phyloP scores from a whole-genome alignment of 2,888 invertebrate species.

The Keiferia lycopersicella region DNA sequence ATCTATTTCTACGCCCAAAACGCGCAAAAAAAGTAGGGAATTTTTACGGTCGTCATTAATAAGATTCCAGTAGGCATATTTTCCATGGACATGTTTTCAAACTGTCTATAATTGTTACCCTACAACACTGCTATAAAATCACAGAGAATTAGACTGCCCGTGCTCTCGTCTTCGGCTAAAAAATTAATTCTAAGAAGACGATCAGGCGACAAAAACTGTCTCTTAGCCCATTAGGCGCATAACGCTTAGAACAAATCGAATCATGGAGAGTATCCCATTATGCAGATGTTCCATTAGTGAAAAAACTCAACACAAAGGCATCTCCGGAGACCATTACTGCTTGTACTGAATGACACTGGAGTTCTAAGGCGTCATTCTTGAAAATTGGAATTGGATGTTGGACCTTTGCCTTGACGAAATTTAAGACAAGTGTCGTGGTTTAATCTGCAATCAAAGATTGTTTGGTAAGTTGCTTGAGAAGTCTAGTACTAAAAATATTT shows the following conservation, averaged over 20 bases:
- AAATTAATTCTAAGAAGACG: neutral
- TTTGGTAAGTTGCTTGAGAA: too few species aligned
- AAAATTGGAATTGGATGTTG: neutral
- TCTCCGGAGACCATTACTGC: neutral
- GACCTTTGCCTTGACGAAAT: neutral
- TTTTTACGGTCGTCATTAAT: too few species aligned
- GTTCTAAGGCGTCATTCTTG: neutral
- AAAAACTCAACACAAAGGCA: conserved; percentile 38
- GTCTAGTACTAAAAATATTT: too few species aligned
- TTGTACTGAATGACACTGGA: neutral
- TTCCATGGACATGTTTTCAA: too few species aligned
- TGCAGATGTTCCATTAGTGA: conserved; percentile 76
- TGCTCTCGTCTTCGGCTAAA: neutral
- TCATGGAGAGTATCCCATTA: conserved; percentile 69
- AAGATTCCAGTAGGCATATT: too few species aligned
- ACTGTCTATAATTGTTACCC: too few species aligned
- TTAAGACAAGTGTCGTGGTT: too few species aligned
- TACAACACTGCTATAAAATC: too few species aligned
- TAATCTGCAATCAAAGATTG: too few species aligned
- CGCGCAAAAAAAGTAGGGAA: too few species aligned
- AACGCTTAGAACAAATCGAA: conserved; percentile 61
- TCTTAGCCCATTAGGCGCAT: conserved; percentile 20
- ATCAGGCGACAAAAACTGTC: neutral
- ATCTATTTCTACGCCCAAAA: too few species aligned
- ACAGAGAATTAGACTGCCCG: too few species aligned